A percentile compares a stretch with the other conserved stretches of the same genome.
Evolutionary conservation across 2,888 invertebrate species (phyloP).

Genomic region (Yponomeuta plumbellus): DNA sequence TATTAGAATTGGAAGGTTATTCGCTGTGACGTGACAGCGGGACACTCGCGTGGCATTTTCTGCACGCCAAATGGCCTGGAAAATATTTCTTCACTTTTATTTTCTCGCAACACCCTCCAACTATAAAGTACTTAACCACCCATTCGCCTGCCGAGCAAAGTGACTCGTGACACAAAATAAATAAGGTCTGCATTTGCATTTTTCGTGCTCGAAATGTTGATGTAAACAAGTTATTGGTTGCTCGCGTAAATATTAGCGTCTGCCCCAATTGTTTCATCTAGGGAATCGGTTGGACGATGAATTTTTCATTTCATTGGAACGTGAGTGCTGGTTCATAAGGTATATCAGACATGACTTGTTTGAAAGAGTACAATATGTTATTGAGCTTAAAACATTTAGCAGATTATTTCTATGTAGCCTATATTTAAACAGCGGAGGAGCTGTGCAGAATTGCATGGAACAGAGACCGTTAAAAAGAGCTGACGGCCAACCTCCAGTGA

Average conservation of each 20-base stretch:
- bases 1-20: conserved; percentile 9
- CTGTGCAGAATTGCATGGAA: too few relatives aligned
- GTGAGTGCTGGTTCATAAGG: neutral
- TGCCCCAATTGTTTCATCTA: neutral
- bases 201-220: neutral
- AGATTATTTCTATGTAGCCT: too few relatives aligned
- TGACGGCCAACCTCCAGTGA: too few relatives aligned
- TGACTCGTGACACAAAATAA: neutral
- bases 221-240: neutral
- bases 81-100: conserved; percentile 15
- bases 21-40: conserved; percentile 13
- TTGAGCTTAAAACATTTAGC: too few relatives aligned
- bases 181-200: neutral
- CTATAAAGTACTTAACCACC: neutral
- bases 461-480: too few relatives aligned
- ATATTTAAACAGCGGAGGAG: too few relatives aligned
- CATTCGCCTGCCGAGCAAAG: neutral
- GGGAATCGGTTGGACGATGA: neutral
- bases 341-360: too few relatives aligned
- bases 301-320: neutral
- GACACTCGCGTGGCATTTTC: conserved; percentile 16
- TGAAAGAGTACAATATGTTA: too few relatives aligned
- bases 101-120: neutral
- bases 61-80: conserved; percentile 17
- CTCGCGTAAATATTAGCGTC: neutral